Percentiles rank a stretch among this genome's conserved stretches.
phyloP scores from a whole-genome alignment of 2,888 invertebrate species.

The Cremastinae sp. region DNA sequence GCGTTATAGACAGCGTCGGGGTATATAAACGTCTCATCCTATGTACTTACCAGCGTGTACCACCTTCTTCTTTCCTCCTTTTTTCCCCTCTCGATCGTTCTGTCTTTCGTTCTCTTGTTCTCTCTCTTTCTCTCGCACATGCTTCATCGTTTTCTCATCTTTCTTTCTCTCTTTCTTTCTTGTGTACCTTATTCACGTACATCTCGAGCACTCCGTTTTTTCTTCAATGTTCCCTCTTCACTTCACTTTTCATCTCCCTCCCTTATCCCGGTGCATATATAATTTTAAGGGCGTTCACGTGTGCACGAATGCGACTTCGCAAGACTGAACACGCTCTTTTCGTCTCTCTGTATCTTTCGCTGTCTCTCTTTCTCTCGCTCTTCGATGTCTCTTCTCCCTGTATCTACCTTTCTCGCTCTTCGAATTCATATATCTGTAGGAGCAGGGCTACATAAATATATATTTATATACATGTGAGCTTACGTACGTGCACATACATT shows the following conservation, averaged over 20 bases:
- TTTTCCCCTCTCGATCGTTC: constrained; percentile 12
- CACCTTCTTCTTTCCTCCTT: constrained; percentile 53
- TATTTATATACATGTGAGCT: constrained; percentile 5
- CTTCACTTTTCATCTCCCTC: constrained; percentile 14
- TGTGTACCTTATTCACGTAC: constrained; percentile 14
- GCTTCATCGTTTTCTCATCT: constrained; percentile 23
- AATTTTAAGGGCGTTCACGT: constrained; percentile 60
- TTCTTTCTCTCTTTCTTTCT: neutral
- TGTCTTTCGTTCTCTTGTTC: no score
- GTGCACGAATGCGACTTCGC: constrained; percentile 55
- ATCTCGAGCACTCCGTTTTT: neutral
- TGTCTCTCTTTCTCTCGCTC: no score
- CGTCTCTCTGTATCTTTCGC: no score
- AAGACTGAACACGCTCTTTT: constrained; percentile 5
- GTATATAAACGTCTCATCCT: constrained; percentile 80
- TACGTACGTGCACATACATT: constrained; percentile 4
- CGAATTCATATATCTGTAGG: no score
- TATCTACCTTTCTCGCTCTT: no score
- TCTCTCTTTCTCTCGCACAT: constrained; percentile 14
- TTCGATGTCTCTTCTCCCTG: no score
- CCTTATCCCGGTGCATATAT: constrained; percentile 49
- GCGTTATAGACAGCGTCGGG: constrained; percentile 79
- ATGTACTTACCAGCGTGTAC: constrained; percentile 76
- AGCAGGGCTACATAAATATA: constrained; percentile 9
- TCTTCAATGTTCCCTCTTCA: constrained; percentile 23